These are phyloP conservation scores for Onthophagus taurus DNA, from an alignment of 1,140 invertebrate species.

Conservation along the genomic window DNA sequence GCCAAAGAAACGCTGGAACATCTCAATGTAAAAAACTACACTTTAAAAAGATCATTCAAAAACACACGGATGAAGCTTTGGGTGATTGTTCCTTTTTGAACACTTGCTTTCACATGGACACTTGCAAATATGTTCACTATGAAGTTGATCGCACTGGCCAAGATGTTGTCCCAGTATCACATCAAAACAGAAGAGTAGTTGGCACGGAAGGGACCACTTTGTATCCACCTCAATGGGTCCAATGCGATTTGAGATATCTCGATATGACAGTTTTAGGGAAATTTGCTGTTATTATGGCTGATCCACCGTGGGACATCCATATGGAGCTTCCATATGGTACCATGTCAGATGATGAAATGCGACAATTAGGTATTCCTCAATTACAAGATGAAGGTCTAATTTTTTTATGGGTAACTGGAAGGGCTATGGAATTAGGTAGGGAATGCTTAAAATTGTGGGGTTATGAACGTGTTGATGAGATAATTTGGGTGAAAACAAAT, in stretches of 20 bases:
- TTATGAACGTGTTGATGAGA: slow-evolving; percentile 92
- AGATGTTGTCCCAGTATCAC: slow-evolving; percentile 19
- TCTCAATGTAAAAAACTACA: slow-evolving; percentile 79
- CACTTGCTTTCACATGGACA: slow-evolving; percentile 98
- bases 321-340: slow-evolving; percentile 99
- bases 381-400: slow-evolving; percentile 93
- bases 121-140: slow-evolving; percentile 95
- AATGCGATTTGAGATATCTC: slow-evolving; percentile 89
- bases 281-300: slow-evolving; percentile 90
- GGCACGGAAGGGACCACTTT: slow-evolving; percentile 53
- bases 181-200: slow-evolving; percentile 22
- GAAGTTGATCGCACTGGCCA: slow-evolving; percentile 62
- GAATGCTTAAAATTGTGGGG: slow-evolving; percentile 91
- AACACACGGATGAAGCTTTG: slow-evolving; percentile 90
- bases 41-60: slow-evolving; percentile 95
- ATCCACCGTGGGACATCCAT: slow-evolving; percentile 97
- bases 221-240: slow-evolving; percentile 91
- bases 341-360: slow-evolving; percentile 98
- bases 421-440: slow-evolving; percentile 93
- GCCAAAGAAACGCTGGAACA: slow-evolving; percentile 53
- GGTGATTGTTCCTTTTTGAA: slow-evolving; percentile 97
- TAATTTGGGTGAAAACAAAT: slow-evolving; percentile 99
- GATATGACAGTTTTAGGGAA: slow-evolving; percentile 93
- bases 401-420: slow-evolving; percentile 96
- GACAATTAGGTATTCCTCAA: slow-evolving; percentile 78